Conservation (phyloP, 53 echinoderm and acorn worm genomes). For the Hippasteria phrygiana region DNA sequence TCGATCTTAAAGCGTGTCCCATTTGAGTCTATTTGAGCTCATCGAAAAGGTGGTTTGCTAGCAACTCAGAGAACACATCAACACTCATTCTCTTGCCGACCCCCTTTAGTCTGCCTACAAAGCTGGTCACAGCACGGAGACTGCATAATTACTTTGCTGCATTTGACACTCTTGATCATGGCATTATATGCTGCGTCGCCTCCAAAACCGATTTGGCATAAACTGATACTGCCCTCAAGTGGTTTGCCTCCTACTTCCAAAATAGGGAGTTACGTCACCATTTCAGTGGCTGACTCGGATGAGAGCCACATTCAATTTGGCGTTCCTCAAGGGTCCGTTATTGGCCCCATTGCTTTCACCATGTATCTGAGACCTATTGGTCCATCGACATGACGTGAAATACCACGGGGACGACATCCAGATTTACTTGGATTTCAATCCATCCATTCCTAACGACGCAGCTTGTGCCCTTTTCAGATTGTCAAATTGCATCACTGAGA, state of each 20-base stretch:
- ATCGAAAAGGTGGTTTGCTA: too few relatives aligned
- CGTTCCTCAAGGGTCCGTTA: constrained; percentile 15
- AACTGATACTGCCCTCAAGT: background rate
- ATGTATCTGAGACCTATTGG: constrained; percentile 8
- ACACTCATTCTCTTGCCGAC: too few relatives aligned
- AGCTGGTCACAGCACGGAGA: constrained; percentile 4
- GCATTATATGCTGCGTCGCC: constrained; percentile 23
- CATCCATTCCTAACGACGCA: background rate
- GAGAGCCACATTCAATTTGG: constrained; percentile 23
- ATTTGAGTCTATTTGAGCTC: too few relatives aligned
- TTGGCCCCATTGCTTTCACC: background rate
- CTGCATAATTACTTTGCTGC: background rate
- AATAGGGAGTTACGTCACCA: background rate
- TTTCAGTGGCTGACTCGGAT: background rate
- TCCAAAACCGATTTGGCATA: constrained; percentile 1
- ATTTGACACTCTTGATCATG: constrained; percentile 21
- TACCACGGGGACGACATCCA: constrained; percentile 14
- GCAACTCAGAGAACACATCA: too few relatives aligned
- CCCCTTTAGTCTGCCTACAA: constrained; percentile 5
- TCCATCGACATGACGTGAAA: background rate
- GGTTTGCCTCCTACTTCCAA: background rate
- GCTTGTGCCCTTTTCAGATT: constrained; percentile 14
- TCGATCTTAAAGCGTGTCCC: too few relatives aligned
- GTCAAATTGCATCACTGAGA: constrained; percentile 24
- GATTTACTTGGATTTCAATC: constrained; percentile 10